Conservation (phyloP, 2,888 invertebrate species). For the Spatulosminthurus flaviceps region DNA sequence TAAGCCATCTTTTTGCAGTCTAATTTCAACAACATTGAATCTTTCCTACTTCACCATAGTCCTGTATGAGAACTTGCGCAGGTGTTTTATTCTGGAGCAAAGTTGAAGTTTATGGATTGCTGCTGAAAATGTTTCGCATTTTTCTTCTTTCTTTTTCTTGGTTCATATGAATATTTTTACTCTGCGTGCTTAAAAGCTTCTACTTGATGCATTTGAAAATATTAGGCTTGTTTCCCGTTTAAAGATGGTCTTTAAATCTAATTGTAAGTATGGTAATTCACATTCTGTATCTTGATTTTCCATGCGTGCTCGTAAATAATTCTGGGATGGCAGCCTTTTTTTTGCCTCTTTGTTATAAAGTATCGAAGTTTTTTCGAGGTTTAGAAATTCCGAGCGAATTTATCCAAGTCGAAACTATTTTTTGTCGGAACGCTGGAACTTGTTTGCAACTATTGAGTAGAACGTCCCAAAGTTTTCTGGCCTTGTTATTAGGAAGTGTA, state of each 20-base stretch:
- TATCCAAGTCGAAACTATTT: too few species aligned
- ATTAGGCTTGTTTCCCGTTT: background rate
- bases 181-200: background rate
- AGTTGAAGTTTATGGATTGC: constrained; percentile 27
- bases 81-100: constrained; percentile 15
- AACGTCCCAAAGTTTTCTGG: too few species aligned
- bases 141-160: background rate
- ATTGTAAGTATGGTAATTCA: background rate
- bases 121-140: background rate
- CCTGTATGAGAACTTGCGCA: constrained; percentile 20
- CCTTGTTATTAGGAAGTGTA: too few species aligned
- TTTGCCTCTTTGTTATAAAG: too few species aligned
- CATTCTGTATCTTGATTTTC: background rate
- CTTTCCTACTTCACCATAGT: background rate
- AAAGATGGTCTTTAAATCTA: constrained; percentile 10
- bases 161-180: background rate
- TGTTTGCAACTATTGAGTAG: too few species aligned
- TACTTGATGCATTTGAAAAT: background rate
- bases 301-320: background rate
- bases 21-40: constrained; percentile 12
- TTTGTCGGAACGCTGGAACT: too few species aligned
- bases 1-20: constrained; percentile 17
- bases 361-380: too few species aligned
- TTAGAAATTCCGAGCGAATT: too few species aligned
- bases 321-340: background rate